Percentiles rank a stretch among this genome's conserved stretches.
These are phyloP conservation scores for Elanus axillaris DNA, from an alignment of 2,113 vertebrate species.

Conservation along the genomic window DNA sequence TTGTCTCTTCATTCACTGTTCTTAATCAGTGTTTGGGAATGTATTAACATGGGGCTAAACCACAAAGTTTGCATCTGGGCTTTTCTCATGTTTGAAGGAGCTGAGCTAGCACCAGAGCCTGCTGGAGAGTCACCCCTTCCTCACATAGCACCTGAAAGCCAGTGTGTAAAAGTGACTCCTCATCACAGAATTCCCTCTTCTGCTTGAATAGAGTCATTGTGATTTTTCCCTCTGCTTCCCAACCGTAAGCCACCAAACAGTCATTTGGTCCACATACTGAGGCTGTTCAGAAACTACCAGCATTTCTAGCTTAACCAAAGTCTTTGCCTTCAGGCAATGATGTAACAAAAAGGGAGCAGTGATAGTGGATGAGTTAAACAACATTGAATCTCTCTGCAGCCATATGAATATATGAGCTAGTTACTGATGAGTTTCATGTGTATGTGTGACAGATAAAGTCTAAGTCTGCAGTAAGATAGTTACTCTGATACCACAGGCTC, in stretches of 20 bases:
- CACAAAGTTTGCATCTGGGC: constrained; percentile 8
- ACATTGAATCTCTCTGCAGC: not conserved
- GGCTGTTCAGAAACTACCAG: not conserved
- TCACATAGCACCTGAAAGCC: not conserved
- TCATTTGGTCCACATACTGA: not conserved
- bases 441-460: not conserved
- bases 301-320: constrained; percentile 17
- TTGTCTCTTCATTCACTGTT: not conserved
- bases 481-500: not conserved
- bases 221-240: not conserved
- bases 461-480: not conserved
- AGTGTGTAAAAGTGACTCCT: not conserved
- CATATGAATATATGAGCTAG: not conserved
- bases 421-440: not conserved
- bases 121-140: not conserved
- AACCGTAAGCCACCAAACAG: not conserved
- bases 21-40: constrained; percentile 29
- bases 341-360: not conserved
- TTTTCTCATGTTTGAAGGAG: not conserved
- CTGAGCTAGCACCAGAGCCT: not conserved
- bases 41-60: not conserved
- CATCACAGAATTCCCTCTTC: not conserved
- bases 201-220: not conserved
- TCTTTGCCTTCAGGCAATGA: not conserved
- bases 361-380: not conserved